phyloP scores from a whole-genome alignment of 2,797 vertebrate genomes.

The Anguilla anguilla region DNA sequence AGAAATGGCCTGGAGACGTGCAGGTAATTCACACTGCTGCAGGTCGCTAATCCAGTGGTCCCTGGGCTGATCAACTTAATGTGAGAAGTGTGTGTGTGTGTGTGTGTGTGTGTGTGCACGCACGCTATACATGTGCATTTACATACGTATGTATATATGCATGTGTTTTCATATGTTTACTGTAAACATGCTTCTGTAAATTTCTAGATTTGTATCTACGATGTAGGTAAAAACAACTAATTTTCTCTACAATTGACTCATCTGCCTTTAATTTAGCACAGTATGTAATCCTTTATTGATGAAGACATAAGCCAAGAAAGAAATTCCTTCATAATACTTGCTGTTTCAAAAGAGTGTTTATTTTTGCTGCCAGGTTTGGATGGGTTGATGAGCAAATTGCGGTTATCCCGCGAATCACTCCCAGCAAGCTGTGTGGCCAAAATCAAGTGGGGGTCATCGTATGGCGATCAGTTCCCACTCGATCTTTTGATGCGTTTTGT shows the following conservation, averaged over 20 bases:
- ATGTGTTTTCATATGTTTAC: not conserved
- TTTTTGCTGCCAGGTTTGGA: conserved; percentile 62
- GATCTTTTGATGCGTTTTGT: conserved; percentile 64
- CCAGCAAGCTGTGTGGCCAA: conserved; percentile 53
- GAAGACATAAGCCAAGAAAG: not conserved
- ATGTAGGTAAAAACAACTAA: not conserved
- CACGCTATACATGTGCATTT: not conserved
- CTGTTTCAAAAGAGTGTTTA: not conserved
- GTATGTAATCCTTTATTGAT: not conserved
- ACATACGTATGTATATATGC: not conserved
- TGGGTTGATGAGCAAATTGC: conserved; percentile 75
- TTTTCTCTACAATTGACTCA: not conserved
- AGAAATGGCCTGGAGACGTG: conserved; percentile 67
- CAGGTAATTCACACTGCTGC: conserved; percentile 61
- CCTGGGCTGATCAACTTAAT: too few relatives aligned
- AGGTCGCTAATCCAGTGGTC: too few relatives aligned
- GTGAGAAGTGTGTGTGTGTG: not conserved
- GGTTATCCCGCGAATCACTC: conserved; percentile 58
- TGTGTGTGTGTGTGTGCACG: too few relatives aligned
- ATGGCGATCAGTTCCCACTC: conserved; percentile 31
- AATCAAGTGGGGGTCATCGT: conserved; percentile 48
- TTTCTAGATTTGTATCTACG: not conserved
- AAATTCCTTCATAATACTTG: not conserved
- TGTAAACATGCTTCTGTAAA: not conserved
- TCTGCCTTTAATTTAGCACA: not conserved